Evolutionary conservation across 1,140 invertebrate genomes (phyloP).

Genomic region (Drosophila kanapiae): DNA sequence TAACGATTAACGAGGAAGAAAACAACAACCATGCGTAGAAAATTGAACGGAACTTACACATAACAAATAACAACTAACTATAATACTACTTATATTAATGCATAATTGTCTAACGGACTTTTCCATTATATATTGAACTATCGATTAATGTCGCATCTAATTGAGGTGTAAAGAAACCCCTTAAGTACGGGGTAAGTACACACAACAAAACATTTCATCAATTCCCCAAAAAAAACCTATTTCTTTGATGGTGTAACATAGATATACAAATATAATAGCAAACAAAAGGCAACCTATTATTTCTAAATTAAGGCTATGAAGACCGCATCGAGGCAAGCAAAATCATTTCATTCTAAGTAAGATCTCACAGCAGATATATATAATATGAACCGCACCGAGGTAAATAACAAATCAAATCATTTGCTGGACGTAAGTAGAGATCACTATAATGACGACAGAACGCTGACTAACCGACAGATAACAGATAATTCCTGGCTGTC

Average conservation of each 20-base stretch:
- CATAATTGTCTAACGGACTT: constrained; percentile 53
- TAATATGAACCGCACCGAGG: too few species aligned
- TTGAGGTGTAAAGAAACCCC: constrained; percentile 25
- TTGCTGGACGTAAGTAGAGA: background rate
- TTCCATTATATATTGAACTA: constrained; percentile 22
- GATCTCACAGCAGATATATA: too few species aligned
- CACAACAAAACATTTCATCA: constrained; percentile 48
- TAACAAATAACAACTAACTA: constrained; percentile 33
- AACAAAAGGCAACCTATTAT: constrained; percentile 29
- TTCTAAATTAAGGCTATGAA: constrained; percentile 10
- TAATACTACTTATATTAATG: constrained; percentile 33
- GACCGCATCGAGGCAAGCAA: constrained; percentile 16
- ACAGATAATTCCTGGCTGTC: constrained; percentile 1
- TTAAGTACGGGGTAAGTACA: constrained; percentile 24
- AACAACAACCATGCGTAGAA: constrained; percentile 79
- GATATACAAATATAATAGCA: constrained; percentile 67
- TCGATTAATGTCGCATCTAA: constrained; percentile 27
- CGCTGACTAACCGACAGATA: background rate
- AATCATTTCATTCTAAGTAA: background rate
- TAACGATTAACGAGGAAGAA: constrained; percentile 39
- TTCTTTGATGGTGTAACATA: constrained; percentile 82
- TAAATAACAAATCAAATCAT: too few species aligned
- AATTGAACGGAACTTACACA: constrained; percentile 75
- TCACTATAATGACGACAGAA: constrained; percentile 3
- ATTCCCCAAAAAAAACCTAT: constrained; percentile 44